A percentile compares a stretch with the other conserved stretches of the same genome.
Evolutionary conservation across 2,113 vertebrate species (phyloP).

Genomic region (Microtus pennsylvanicus): DNA sequence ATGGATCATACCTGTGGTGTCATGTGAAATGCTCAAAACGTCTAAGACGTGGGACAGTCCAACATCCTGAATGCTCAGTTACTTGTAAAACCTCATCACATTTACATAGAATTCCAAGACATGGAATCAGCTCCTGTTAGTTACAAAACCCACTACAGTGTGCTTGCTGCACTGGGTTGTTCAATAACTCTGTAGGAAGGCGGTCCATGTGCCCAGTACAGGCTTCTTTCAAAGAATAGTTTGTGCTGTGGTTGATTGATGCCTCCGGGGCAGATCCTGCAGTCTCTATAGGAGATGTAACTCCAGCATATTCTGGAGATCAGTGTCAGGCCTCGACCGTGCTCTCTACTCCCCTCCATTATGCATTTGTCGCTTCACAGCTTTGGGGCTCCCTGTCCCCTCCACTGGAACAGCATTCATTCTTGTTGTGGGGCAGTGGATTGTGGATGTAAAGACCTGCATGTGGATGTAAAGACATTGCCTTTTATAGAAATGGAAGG

Average conservation of each 20-base stretch:
- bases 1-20: neutral
- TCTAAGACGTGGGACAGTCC: neutral
- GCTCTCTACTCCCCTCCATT: neutral
- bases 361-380: neutral
- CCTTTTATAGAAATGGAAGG: neutral
- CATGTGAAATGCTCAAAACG: neutral
- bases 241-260: neutral
- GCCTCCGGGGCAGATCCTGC: neutral
- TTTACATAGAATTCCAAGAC: neutral
- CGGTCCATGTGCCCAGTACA: neutral
- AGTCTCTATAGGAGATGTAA: neutral
- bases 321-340: too few species aligned
- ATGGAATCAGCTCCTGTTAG: neutral
- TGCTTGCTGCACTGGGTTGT: neutral
- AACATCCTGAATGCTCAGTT: neutral
- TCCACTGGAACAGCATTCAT: too few species aligned
- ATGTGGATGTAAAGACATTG: too few species aligned
- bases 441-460: too few species aligned
- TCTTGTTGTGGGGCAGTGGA: neutral
- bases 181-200: neutral
- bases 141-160: neutral
- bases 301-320: neutral
- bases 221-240: neutral
- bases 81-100: neutral
- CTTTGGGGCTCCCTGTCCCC: neutral